These are phyloP conservation scores for Esox niger DNA, from an alignment of 2,113 vertebrate species.

Conservation along the genomic window DNA sequence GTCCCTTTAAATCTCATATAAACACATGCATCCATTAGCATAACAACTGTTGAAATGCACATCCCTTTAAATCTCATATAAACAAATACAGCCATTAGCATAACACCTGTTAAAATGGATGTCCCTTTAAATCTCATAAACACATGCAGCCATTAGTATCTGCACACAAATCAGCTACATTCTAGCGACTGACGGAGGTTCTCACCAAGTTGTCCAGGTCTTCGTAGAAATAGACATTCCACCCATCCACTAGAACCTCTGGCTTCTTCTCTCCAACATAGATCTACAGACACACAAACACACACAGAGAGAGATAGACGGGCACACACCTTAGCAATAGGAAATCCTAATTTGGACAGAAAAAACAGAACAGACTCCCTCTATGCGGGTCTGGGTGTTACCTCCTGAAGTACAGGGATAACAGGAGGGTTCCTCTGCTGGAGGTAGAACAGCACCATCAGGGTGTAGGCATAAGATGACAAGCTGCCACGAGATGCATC, in stretches of 20 bases:
- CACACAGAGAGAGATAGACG: too few species aligned
- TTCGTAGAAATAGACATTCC: conserved; percentile 92
- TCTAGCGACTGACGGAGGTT: background rate
- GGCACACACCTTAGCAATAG: background rate
- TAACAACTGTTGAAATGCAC: too few species aligned
- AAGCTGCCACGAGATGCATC: conserved; percentile 93
- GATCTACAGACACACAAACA: conserved; percentile 72
- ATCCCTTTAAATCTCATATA: too few species aligned
- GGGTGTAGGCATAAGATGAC: conserved; percentile 94
- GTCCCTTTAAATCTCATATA: too few species aligned
- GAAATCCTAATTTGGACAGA: background rate
- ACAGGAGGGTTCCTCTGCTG: conserved; percentile 89
- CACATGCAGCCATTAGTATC: background rate
- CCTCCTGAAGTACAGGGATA: conserved; percentile 94
- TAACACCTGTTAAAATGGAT: too few species aligned
- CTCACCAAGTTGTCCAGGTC: conserved; percentile 78
- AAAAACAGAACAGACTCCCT: too few species aligned
- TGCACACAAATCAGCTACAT: background rate
- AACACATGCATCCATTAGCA: too few species aligned
- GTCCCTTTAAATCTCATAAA: too few species aligned
- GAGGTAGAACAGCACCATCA: conserved; percentile 94
- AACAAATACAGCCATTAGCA: too few species aligned
- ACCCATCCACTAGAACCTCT: conserved; percentile 86
- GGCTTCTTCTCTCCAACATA: conserved; percentile 83
- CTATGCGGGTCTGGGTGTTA: too few species aligned